Conservation (phyloP, 2,113 vertebrate species). For the Sula dactylatra region DNA sequence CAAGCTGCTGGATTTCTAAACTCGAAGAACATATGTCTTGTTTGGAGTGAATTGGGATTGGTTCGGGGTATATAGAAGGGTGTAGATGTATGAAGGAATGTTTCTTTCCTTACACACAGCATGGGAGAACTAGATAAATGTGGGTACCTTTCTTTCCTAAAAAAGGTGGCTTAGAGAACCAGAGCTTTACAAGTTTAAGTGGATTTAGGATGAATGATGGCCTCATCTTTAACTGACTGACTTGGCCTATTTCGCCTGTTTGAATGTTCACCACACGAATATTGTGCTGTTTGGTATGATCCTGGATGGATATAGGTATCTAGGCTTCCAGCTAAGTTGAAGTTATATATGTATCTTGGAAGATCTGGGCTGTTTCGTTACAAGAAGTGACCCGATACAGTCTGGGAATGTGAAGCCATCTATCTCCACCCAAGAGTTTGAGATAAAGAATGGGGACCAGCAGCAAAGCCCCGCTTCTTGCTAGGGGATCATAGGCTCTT, state of each 20-base stretch:
- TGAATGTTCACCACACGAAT: background rate
- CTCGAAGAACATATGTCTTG: background rate
- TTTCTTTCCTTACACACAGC: background rate
- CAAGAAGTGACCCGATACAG: background rate
- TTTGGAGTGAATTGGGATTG: background rate
- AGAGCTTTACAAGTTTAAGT: background rate
- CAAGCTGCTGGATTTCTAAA: background rate
- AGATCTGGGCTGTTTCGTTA: background rate
- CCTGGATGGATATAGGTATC: background rate
- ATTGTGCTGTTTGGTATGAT: background rate
- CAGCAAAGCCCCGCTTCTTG: background rate
- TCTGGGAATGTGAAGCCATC: background rate
- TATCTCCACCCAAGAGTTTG: background rate
- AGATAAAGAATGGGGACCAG: background rate
- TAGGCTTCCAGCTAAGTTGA: background rate
- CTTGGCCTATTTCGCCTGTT: background rate
- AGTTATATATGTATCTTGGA: background rate
- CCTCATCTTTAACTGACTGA: background rate
- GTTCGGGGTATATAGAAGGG: background rate
- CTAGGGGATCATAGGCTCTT: background rate
- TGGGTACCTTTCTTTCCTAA: background rate
- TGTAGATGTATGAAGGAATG: background rate
- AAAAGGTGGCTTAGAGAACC: background rate
- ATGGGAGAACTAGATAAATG: background rate
- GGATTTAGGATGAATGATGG: background rate